phyloP scores from a whole-genome alignment of 2,797 vertebrate genomes.

The Eulemur mongoz region DNA sequence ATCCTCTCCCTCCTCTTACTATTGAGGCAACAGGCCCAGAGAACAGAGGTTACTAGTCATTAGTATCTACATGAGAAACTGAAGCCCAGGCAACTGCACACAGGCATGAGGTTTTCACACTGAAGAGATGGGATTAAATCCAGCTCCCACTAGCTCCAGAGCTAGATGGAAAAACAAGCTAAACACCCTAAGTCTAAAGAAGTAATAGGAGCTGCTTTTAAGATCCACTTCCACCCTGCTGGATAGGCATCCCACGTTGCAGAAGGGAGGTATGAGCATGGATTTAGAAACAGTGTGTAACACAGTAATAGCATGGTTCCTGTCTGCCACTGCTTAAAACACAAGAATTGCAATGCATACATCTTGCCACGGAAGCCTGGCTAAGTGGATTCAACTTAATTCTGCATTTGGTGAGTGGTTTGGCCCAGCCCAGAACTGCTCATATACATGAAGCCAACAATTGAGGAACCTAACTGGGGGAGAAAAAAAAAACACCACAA shows the following conservation, averaged over 20 bases:
- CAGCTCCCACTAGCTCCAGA: neutral
- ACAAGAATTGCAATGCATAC: neutral
- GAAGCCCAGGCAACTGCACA: neutral
- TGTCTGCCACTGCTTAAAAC: neutral
- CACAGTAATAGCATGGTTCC: neutral
- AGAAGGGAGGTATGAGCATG: neutral
- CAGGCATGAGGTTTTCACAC: accelerated
- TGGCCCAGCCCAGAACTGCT: neutral
- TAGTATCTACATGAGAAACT: neutral
- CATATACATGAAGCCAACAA: neutral
- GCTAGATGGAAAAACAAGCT: neutral
- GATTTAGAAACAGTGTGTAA: neutral
- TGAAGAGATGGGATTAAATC: neutral
- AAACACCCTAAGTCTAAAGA: neutral
- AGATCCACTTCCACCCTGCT: neutral
- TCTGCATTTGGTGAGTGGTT: neutral
- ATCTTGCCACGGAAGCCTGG: neutral
- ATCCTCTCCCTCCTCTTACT: neutral
- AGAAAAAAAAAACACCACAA: too few relatives aligned
- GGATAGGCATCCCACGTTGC: neutral
- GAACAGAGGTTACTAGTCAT: neutral
- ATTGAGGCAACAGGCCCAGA: neutral
- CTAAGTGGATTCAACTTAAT: neutral
- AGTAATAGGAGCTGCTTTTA: neutral
- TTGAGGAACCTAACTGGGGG: neutral